Conservation (phyloP, 1,140 invertebrate species). For the Macrotrachela quadricornifera region DNA sequence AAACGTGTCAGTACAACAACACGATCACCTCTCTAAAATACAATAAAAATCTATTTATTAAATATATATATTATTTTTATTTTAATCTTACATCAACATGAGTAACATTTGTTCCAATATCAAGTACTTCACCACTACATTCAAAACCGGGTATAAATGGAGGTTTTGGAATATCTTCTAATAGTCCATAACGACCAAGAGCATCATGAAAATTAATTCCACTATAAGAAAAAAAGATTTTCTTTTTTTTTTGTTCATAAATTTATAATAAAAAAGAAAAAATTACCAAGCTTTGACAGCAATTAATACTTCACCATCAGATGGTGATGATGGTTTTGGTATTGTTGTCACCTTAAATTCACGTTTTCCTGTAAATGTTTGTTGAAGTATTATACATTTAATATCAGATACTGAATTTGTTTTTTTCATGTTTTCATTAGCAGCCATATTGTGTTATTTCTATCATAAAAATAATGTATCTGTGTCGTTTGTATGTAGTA, state of each 20-base stretch:
- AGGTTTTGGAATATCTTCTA: constrained; percentile 58
- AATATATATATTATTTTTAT: not conserved
- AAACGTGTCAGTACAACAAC: constrained; percentile 61
- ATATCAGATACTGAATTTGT: constrained; percentile 12
- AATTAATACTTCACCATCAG: constrained; percentile 56
- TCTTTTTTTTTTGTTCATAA: not conserved
- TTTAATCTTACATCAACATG: constrained; percentile 44
- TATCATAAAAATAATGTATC: too few relatives aligned
- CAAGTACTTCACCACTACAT: constrained; percentile 58
- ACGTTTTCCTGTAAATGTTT: constrained; percentile 11
- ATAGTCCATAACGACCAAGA: constrained; percentile 58
- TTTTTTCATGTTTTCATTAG: too few relatives aligned
- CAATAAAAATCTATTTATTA: not conserved
- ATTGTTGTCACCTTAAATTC: too few relatives aligned
- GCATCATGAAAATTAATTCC: constrained; percentile 41
- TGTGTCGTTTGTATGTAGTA: too few relatives aligned
- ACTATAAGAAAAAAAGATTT: constrained; percentile 17
- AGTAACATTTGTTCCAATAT: constrained; percentile 52
- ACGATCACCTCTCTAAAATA: constrained; percentile 43
- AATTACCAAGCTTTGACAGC: constrained; percentile 55
- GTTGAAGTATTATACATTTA: constrained; percentile 50
- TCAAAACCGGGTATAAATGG: constrained; percentile 68
- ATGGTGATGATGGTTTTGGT: constrained; percentile 43
- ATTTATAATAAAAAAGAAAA: too few relatives aligned
- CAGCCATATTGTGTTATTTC: too few relatives aligned